Base-by-base conservation (phyloP, 2,888 invertebrate species). In the Escarpia spicata region DNA sequence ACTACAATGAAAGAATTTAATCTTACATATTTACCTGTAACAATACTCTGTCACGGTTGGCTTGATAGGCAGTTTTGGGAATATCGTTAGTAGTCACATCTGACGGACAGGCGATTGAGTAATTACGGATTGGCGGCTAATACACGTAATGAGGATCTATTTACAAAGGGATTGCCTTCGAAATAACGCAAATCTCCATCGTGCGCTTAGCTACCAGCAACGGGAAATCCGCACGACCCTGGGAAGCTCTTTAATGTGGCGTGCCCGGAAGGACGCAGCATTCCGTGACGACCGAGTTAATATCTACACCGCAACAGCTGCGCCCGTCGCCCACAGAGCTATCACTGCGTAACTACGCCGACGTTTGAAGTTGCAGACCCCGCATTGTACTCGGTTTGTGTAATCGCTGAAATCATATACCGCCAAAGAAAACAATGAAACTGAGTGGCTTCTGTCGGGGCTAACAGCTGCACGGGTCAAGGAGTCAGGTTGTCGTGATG, bases 351-450 rank as follows among this genome's bases (percentile, higher is more conserved):
- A 75, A 75, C 52, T 52, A 52, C 52, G 52, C 52, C 52, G 52
- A 52, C 75, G 75, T 26, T 75, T 75, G 75, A 75, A 75, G 75
- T 75, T 2, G 75, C 26, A 3, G 6, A n/a, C 19, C n/a, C 4
- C 19, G 75, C 75, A 26, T 75, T 75, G 75, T 75, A 2, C 75
- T 6, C 6, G 2, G 75, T 26, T 75, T 75, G 75, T 75, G 75
- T 75, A 75, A 75, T 75, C 75, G 75, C 75, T n/a, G 75, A 75
- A 75, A 75, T 75, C 75, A 75, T 75, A 75, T 75, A 75, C 75
- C 75, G 75, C 75, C 75, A 75, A 75, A 75, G 75, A 75, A 75
- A 75, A 75, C 75, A 75, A 52, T 52, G 15, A 15, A 15, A 52
- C 52, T 15, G 52, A 9, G 52, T 75, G n/a, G 26, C 75, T 75